phyloP scores from a whole-genome alignment of 1,140 invertebrate species.

The Dermatophagoides farinae region DNA sequence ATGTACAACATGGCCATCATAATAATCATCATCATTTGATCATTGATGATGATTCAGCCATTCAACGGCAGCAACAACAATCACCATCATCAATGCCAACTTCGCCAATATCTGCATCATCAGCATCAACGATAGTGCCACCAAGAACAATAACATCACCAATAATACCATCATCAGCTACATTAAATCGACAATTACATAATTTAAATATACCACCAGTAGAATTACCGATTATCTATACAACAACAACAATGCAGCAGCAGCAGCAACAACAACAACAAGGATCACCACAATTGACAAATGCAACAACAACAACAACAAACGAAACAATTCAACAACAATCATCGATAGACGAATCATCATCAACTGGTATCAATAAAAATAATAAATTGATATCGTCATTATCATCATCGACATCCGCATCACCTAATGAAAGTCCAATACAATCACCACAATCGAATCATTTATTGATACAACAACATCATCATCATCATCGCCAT shows the following conservation, averaged over 20 bases:
- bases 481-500: neutral
- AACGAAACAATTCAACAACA: no score
- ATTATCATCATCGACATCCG: no score
- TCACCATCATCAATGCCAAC: neutral
- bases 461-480: neutral
- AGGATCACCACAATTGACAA: neutral
- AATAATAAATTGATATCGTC: no score
- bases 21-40: no score
- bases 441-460: no score
- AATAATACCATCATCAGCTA: constrained; percentile 8
- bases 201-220: neutral
- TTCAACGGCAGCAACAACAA: neutral
- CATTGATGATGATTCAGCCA: no score
- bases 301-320: no score
- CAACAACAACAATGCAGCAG: neutral
- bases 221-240: neutral
- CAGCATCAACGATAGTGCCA: neutral
- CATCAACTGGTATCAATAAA: no score
- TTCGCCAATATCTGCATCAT: neutral
- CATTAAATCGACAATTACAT: constrained; percentile 12
- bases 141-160: constrained; percentile 12
- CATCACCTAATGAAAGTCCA: no score
- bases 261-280: neutral
- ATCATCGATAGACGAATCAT: no score
- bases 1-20: no score